Conservation (phyloP, 2,113 vertebrate genomes). For the Rutilus rutilus region DNA sequence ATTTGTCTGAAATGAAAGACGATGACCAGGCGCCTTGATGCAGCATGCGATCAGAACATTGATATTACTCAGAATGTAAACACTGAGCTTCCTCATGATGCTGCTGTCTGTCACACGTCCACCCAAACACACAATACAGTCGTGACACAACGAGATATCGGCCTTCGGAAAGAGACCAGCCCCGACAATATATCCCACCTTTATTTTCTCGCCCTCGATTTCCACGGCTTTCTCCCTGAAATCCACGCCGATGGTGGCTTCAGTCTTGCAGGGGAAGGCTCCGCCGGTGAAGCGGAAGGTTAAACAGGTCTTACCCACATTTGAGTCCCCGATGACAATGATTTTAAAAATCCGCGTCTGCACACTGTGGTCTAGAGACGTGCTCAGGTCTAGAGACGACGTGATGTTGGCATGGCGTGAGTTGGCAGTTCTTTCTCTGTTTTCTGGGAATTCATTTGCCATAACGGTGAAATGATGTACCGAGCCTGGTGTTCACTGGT, state of each 20-base stretch:
- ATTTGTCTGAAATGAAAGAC: background rate
- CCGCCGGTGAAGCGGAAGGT: slow-evolving; percentile 97
- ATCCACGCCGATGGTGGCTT: slow-evolving; percentile 97
- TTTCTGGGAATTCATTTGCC: slow-evolving; percentile 58
- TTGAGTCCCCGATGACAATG: slow-evolving; percentile 96
- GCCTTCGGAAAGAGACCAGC: background rate
- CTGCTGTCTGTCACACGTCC: slow-evolving; percentile 6
- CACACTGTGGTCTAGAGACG: slow-evolving; percentile 88
- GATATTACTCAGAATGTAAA: slow-evolving; percentile 28
- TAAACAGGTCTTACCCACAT: slow-evolving; percentile 96
- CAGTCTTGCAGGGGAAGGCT: slow-evolving; percentile 91
- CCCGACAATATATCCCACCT: slow-evolving; percentile 77
- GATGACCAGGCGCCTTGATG: background rate
- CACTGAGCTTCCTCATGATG: background rate
- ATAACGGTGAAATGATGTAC: slow-evolving; percentile 58
- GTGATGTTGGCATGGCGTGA: slow-evolving; percentile 56
- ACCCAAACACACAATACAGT: slow-evolving; percentile 20
- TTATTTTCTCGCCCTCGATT: slow-evolving; percentile 94
- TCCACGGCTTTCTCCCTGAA: slow-evolving; percentile 97
- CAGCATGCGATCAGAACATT: background rate
- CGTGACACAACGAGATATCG: background rate
- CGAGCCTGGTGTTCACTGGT: slow-evolving; percentile 46
- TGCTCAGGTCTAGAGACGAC: slow-evolving; percentile 75
- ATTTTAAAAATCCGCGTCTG: slow-evolving; percentile 97
- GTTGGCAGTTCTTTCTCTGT: slow-evolving; percentile 39